Evolutionary conservation across 2,888 invertebrate species (phyloP), one percentile per base, ranked within the genome.

Genomic region (Hirtodrosophila cameraria): DNA sequence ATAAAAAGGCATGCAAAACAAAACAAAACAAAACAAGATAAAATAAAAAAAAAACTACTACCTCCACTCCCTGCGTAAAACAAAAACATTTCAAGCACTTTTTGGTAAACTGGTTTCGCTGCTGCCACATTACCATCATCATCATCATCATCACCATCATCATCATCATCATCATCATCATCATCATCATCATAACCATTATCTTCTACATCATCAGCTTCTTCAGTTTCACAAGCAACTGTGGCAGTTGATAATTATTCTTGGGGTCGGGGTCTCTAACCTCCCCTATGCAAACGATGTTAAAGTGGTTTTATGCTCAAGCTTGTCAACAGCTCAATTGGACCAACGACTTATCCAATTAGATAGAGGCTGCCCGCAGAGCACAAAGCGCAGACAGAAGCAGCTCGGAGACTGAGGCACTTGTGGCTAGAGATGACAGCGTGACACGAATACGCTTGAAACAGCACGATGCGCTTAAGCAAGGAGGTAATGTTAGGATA

Each of bases 311-410:
- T 54, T 55, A 53, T 13, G 58, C 58, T 69, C 13, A 45, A 57
- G 78, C 68, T 45, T 73, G 67, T 79, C 73, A 72, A 46, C 78
- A 62, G 35, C 82, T 75, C 72, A 78, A 80, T 74, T 81, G 68
- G 39, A 46, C 33, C 49, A 15, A 43, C 31, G 8, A 43, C 30
- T 60, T 54, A 54, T 52, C 18, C 71, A 75, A 75, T 75, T 75
- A 54, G 45, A 16, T 75, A 54, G 45, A 16, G 33, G n/a, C 41
- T 27, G 20, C 15, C n/a, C 25, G 25, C 30, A 35, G n/a, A 1
- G n/a, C n/a, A n/a, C n/a, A n/a, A n/a, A n/a, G n/a, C n/a, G n/a
- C n/a, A n/a, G n/a, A n/a, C n/a, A n/a, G n/a, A n/a, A n/a, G n/a
- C 13, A 16, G 9, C 43, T 16, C 15, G 13, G 36, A 39, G 13